Evolutionary conservation across 2,888 invertebrate genomes (phyloP).

Genomic region (Pyrrhosoma nymphula): DNA sequence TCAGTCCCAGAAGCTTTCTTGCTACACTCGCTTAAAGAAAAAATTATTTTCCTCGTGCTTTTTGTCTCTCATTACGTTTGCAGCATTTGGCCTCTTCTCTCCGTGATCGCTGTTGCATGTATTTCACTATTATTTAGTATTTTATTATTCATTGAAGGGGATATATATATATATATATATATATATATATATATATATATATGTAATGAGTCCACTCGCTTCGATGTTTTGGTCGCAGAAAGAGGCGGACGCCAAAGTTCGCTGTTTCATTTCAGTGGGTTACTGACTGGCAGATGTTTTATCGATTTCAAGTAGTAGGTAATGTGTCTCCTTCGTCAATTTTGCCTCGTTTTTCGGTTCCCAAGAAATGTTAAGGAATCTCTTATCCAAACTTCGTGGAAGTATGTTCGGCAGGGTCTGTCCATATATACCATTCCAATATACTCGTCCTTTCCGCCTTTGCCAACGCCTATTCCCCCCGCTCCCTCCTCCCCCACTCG

Average conservation of each 20-base stretch:
- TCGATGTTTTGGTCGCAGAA: background rate
- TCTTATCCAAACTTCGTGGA: background rate
- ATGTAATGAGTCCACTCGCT: too few species aligned
- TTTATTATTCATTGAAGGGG: background rate
- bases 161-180: too few species aligned
- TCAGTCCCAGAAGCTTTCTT: constrained; percentile 13
- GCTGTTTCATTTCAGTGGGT: background rate
- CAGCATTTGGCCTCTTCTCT: background rate
- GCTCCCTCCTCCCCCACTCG: background rate
- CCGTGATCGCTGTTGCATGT: background rate
- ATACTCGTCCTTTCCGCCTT: background rate
- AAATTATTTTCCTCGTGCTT: background rate
- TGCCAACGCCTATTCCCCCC: background rate
- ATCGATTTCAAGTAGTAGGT: background rate
- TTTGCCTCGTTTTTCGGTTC: background rate
- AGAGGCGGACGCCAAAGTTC: background rate
- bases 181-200: too few species aligned
- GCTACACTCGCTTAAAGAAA: background rate
- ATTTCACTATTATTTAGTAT: background rate
- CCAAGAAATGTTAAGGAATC: background rate
- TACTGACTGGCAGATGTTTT: background rate
- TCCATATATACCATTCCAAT: constrained; percentile 11
- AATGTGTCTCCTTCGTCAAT: background rate
- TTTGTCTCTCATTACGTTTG: background rate
- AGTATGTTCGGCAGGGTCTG: background rate